phyloP scores from a whole-genome alignment of 2,888 invertebrate genomes.

The Buathra laborator region DNA sequence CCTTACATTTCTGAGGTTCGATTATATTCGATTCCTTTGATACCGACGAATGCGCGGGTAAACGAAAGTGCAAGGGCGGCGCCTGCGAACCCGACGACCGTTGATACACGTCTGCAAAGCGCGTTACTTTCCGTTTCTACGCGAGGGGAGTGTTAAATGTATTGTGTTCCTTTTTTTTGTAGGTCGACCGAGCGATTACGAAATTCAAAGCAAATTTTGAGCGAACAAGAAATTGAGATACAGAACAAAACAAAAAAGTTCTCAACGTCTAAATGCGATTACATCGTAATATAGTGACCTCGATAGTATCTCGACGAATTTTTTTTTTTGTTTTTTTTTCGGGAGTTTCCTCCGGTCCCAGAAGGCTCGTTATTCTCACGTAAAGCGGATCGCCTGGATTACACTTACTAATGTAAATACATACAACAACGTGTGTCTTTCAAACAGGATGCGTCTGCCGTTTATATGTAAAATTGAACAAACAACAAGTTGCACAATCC shows the following conservation, averaged over 20 bases:
- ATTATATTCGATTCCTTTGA: slow-evolving; percentile 18
- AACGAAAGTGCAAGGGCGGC: slow-evolving; percentile 23
- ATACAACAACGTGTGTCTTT: not conserved
- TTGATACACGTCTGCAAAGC: slow-evolving; percentile 8
- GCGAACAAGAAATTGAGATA: slow-evolving; percentile 12
- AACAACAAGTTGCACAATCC: slow-evolving; percentile 48
- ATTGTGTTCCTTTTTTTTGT: slow-evolving; percentile 25
- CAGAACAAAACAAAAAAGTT: slow-evolving; percentile 49
- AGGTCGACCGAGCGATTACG: slow-evolving; percentile 6
- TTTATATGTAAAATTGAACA: slow-evolving; percentile 28
- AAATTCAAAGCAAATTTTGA: not conserved
- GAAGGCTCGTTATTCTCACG: slow-evolving; percentile 16
- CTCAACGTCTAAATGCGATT: slow-evolving; percentile 65
- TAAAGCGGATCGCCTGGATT: not conserved
- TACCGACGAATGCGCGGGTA: slow-evolving; percentile 11
- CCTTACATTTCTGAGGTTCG: not conserved
- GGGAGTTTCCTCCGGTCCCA: not conserved
- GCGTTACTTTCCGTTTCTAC: not conserved
- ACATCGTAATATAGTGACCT: slow-evolving; percentile 63
- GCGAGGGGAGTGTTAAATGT: not conserved
- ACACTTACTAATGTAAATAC: not conserved
- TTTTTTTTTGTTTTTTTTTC: not conserved
- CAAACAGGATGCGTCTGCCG: slow-evolving; percentile 33
- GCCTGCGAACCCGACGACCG: slow-evolving; percentile 30
- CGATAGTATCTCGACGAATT: slow-evolving; percentile 38